Evolutionary conservation across 2,888 invertebrate genomes (phyloP), one percentile per base, ranked within the genome.

Genomic region (Antheraea yamamai): DNA sequence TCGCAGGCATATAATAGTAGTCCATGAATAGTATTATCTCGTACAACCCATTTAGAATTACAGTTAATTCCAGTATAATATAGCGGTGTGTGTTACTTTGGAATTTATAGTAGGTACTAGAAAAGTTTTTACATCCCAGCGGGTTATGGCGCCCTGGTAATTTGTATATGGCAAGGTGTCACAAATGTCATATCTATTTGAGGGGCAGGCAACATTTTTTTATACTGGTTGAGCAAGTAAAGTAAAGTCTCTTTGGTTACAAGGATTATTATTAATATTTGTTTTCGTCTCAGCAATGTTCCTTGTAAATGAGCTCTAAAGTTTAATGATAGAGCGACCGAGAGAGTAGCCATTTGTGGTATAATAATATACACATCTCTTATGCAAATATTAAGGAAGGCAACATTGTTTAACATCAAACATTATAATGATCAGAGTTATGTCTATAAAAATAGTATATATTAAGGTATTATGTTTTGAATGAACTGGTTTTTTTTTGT

Each of bases 71-170:
- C 64, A 66, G 30, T 66, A 66, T 66, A 66, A 30, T 66, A 66
- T 66, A 61, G 61, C 61, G 2, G 23, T 66, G 26, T 12, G 23
- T 66, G 26, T 12, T 66, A 66, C 16, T 66, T 23, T 55, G 20
- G 61, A 26, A 7, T 68, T 16, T 70, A 39, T 39, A 70, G 20
- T 47, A 47, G 47, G 47, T 35, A 70, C 39, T 70, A n/a, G 39
- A 70, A 70, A 18, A 39, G 70, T 70, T 70, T 20, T n/a, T 39
- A 70, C n/a, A 70, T 70, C 39, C 70, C 70, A 70, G 47, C 47
- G 47, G 58, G 74, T 75, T 72, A 75, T 75, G 61, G 16, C 30
- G 39, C 72, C 74, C 74, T 61, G 51, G 74, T 72, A 75, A 20
- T 61, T 58, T 75, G 23, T 72, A 39, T 47, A 52, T 61, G 39